Base-by-base conservation (phyloP, 2,797 vertebrate genomes). In the Lutjanus argentimaculatus region DNA sequence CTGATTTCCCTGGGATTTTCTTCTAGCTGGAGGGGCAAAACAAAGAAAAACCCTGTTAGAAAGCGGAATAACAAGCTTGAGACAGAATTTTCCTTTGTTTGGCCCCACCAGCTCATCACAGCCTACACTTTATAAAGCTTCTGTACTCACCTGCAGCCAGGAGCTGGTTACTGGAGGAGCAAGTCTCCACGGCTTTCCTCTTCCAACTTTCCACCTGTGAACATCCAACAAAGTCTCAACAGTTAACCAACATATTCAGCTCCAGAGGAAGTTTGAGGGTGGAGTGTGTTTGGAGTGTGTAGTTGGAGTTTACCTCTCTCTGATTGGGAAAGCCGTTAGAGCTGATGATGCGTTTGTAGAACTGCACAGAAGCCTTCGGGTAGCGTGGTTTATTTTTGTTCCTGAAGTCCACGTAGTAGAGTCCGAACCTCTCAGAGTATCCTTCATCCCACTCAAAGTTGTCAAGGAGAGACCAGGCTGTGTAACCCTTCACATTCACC, bases 371-470 rank as follows among this genome's bases (percentile, higher is more conserved):
- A 53, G 97, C 97, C 89, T 98, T 98, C 43, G 98, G 97, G 80
- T 97, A 97, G 15, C 97, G 96, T 0, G 95, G 94, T 80, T 97
- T 98, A 75, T 96, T 95, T 93, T 96, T 97, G 92, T 84, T 95
- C 64, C 92, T 90, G 87, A 97, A 99, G 89, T 97, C 96, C 15
- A 98, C 95, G 1, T 97, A 97, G 85, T 96, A 98, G 76, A 99
- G 92, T 21, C 97, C 97, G 7, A 97, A 98, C 92, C 97, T 94
- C 74, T 98, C 97, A 0, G 97, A 96, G 87, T 93, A 98, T 15
- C 97, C 98, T 91, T 97, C 96, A 58, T 98, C 97, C 98, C 97
- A 99, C 90, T 99, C 97, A 84, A 98, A 99, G 86, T 97, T 96
- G 91, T 98, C 98, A 43, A 98, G 91, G 65, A 99, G 93, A 53